phyloP scores from a whole-genome alignment of 1,140 invertebrate species.

The Colletes latitarsis region DNA sequence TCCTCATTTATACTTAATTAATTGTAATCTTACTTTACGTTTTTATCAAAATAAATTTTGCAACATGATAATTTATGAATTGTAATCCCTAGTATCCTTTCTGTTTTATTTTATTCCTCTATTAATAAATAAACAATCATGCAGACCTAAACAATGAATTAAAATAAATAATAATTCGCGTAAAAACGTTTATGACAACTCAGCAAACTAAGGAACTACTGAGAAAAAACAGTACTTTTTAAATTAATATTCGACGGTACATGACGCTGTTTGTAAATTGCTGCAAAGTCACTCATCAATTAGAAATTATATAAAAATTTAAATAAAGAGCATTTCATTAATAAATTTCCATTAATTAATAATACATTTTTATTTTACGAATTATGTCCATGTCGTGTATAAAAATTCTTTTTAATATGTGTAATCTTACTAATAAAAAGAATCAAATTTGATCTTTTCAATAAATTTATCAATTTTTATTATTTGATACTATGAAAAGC shows the following conservation, averaged over 20 bases:
- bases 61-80: slow-evolving; percentile 8
- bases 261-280: no score
- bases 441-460: not conserved
- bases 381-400: no score
- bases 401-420: not conserved
- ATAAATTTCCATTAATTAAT: not conserved
- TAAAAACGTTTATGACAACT: no score
- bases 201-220: no score
- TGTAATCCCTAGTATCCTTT: not conserved
- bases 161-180: no score
- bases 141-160: no score
- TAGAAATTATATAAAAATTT: not conserved
- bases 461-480: not conserved
- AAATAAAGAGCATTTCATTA: not conserved
- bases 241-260: no score
- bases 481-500: slow-evolving; percentile 14
- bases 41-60: slow-evolving; percentile 44
- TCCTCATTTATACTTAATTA: slow-evolving; percentile 29
- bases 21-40: slow-evolving; percentile 17
- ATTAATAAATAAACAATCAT: no score
- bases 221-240: no score
- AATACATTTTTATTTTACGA: no score
- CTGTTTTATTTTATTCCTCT: not conserved
- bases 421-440: slow-evolving; percentile 18
- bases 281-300: not conserved